phyloP scores from a whole-genome alignment of 2,888 invertebrate genomes.

The Oligia latruncula region DNA sequence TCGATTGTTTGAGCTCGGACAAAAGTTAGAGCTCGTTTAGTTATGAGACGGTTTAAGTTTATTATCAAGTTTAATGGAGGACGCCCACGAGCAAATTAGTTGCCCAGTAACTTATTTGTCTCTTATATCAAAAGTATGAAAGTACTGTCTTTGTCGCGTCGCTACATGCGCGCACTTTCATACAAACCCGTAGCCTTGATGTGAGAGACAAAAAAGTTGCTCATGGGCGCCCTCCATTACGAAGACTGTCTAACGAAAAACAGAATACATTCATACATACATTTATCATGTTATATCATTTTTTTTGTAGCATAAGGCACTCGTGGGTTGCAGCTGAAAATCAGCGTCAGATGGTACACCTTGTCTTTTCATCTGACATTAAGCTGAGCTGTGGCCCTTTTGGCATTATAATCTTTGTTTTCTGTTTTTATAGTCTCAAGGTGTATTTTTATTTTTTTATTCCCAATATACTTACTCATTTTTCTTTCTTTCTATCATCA shows the following conservation, averaged over 20 bases:
- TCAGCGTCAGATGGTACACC: background rate
- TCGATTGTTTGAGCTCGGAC: background rate
- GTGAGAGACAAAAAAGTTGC: too few relatives aligned
- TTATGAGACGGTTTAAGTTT: background rate
- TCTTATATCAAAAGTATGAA: too few relatives aligned
- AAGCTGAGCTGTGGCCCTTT: too few relatives aligned
- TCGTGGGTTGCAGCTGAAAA: background rate
- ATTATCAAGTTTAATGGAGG: background rate
- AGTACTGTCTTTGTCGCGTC: too few relatives aligned
- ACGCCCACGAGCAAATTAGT: too few relatives aligned
- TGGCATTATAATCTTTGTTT: too few relatives aligned
- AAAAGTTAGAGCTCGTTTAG: background rate
- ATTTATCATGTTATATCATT: background rate
- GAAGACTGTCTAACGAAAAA: background rate
- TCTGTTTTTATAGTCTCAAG: too few relatives aligned
- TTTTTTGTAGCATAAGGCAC: background rate
- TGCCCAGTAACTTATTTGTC: too few relatives aligned
- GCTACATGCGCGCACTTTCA: too few relatives aligned
- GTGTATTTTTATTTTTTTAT: too few relatives aligned
- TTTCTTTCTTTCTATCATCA: background rate
- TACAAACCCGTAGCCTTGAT: too few relatives aligned
- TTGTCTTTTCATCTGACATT: background rate
- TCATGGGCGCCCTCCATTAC: background rate
- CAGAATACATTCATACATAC: background rate
- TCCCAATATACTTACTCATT: too few relatives aligned